Evolutionary conservation across 1,140 invertebrate genomes (phyloP), one percentile per base, ranked within the genome.

Genomic region (Drosophila bipectinata): DNA sequence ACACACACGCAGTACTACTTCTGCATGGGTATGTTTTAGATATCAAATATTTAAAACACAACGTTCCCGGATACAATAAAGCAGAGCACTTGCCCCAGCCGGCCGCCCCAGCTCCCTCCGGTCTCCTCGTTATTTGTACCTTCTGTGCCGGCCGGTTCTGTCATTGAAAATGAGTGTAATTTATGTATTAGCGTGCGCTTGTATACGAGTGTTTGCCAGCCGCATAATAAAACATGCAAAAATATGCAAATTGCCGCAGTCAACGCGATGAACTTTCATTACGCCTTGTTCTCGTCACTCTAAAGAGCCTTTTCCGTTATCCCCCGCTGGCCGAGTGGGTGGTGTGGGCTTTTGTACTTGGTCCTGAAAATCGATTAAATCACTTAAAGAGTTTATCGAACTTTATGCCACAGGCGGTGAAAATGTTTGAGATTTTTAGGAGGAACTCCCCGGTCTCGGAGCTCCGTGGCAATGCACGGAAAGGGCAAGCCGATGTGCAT

Each of bases 21-120:
- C 21, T 15, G 12, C 14, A 12, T n/a, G 26, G 45, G 41, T 57
- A 12, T 55, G 69, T 82, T 67, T 63, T 87, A 63, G 67, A 82
- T 85, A 85, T 85, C 64, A 87, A 85, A 87, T 85, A 85, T 85
- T 85, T 82, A 87, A 87, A 87, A 82, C 82, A 72, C 81, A 57
- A 74, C 73, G 73, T 62, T 69, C 51, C 56, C 30, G 68, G 75
- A 78, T 80, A 75, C 82, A 82, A 87, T 87, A 87, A 87, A 79
- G 82, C 85, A 68, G 71, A 56, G 64, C 74, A 64, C 74, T 58
- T 73, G 67, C 61, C 34, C 34, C 34, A 37, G 12, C 34, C 32
- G 39, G 14, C 55, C 54, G 44, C 47, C 41, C 30, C 10, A 14
- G 32, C 18, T 55, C 56, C 44, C 30, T 14, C 12, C 18, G 24